These are phyloP conservation scores for Baccha elongata DNA, from an alignment of 2,888 invertebrate genomes.

Conservation along the genomic window DNA sequence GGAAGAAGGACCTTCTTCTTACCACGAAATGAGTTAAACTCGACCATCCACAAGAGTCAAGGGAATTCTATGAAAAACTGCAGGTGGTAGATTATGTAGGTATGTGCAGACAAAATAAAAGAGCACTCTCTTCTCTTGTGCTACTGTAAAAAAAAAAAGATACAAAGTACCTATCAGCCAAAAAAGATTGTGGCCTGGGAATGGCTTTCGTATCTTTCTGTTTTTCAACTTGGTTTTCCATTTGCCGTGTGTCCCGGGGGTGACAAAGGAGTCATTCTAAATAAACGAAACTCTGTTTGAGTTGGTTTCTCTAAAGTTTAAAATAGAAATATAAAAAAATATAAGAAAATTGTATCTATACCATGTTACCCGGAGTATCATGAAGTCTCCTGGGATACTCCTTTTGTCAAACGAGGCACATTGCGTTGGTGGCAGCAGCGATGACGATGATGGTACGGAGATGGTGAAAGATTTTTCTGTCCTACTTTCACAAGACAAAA, in stretches of 20 bases:
- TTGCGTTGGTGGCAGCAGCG: constrained; percentile 36
- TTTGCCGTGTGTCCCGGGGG: constrained; percentile 27
- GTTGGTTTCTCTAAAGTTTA: constrained; percentile 54
- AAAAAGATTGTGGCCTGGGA: constrained; percentile 58
- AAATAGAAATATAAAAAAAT: constrained; percentile 28
- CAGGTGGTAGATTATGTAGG: constrained; percentile 57
- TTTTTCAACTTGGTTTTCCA: constrained; percentile 24
- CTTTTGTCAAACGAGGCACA: constrained; percentile 53
- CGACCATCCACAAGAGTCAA: constrained; percentile 13
- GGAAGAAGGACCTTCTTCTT: constrained; percentile 13
- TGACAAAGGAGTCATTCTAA: constrained; percentile 17
- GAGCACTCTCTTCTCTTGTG: constrained; percentile 20
- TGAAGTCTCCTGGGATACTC: constrained; percentile 42
- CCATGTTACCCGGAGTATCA: constrained; percentile 16
- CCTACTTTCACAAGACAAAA: constrained; percentile 47
- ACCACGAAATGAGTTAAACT: constrained; percentile 52
- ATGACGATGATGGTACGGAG: neutral
- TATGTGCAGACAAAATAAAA: constrained; percentile 26
- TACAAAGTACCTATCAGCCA: constrained; percentile 64
- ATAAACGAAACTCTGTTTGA: constrained; percentile 24
- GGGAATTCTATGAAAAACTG: constrained; percentile 60
- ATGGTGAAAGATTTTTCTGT: constrained; percentile 30
- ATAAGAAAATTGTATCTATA: constrained; percentile 13
- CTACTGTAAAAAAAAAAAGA: constrained; percentile 48
- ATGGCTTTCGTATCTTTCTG: constrained; percentile 44